Conservation (phyloP, 2,797 vertebrate species). For the Lates japonicus region DNA sequence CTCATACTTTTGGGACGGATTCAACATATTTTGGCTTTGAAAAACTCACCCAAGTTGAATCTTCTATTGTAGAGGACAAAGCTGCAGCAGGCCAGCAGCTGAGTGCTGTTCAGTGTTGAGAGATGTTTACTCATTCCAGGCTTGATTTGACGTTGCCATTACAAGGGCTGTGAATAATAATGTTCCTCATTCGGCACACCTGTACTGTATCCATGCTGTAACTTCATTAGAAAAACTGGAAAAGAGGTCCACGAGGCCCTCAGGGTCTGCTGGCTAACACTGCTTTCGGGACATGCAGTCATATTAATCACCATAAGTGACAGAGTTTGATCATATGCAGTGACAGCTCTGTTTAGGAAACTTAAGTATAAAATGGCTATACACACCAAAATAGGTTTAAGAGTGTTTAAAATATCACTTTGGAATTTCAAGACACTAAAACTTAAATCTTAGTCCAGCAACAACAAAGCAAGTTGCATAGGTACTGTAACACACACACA, state of each 20-base stretch:
- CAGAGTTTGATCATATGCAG: slow-evolving; percentile 11
- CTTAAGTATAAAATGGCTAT: neutral
- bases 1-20: slow-evolving; percentile 13
- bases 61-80: slow-evolving; percentile 7
- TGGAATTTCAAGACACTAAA: neutral
- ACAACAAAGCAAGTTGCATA: slow-evolving; percentile 3
- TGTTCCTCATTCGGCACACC: slow-evolving; percentile 20
- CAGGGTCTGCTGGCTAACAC: slow-evolving; percentile 42
- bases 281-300: neutral
- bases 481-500: neutral
- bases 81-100: slow-evolving; percentile 42
- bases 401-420: neutral
- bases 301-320: neutral
- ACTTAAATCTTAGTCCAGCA: neutral
- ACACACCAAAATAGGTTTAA: neutral
- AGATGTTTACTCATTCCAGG: slow-evolving; percentile 57
- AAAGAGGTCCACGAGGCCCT: slow-evolving; percentile 64
- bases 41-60: slow-evolving; percentile 15
- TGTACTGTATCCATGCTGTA: slow-evolving; percentile 18
- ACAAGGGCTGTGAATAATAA: slow-evolving; percentile 30
- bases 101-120: slow-evolving; percentile 41
- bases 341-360: neutral
- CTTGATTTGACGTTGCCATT: slow-evolving; percentile 37
- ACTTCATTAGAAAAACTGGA: neutral
- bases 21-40: slow-evolving; percentile 41